Evolutionary conservation across 2,888 invertebrate genomes (phyloP).

Genomic region (Volucella inflata): DNA sequence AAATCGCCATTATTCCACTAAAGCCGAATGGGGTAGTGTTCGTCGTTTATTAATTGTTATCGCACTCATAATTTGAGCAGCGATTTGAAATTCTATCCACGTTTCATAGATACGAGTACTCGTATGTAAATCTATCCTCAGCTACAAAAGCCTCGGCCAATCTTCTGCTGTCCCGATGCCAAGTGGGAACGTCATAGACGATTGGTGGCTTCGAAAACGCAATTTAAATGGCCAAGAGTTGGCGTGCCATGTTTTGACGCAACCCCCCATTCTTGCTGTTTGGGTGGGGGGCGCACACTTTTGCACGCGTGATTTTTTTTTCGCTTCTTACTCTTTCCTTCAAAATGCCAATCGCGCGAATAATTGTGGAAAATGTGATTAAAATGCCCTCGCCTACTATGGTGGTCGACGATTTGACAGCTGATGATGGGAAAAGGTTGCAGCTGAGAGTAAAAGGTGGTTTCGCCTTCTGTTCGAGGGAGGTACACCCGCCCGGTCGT

Average conservation of each 20-base stretch:
- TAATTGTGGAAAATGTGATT: constrained; percentile 71
- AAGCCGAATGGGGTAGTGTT: constrained; percentile 39
- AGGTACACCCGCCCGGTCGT: neutral
- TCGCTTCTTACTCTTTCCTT: too few species aligned
- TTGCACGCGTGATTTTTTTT: constrained; percentile 51
- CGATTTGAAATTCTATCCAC: constrained; percentile 64
- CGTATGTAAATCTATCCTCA: constrained; percentile 27
- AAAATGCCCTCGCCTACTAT: constrained; percentile 66
- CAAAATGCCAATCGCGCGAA: constrained; percentile 62
- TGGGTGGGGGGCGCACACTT: neutral
- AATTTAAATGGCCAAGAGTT: constrained; percentile 64
- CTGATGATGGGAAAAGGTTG: constrained; percentile 73
- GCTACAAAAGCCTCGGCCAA: constrained; percentile 8
- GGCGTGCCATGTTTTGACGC: constrained; percentile 70
- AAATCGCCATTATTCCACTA: constrained; percentile 62
- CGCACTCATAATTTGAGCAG: constrained; percentile 67
- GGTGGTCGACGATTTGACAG: constrained; percentile 73
- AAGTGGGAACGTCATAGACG: constrained; percentile 7
- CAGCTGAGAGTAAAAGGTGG: constrained; percentile 9
- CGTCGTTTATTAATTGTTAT: constrained; percentile 60
- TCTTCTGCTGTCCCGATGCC: constrained; percentile 24
- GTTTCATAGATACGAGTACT: constrained; percentile 52
- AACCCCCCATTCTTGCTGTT: constrained; percentile 17
- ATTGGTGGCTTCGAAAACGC: constrained; percentile 51
- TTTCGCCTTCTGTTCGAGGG: constrained; percentile 21